A percentile compares a stretch with the other conserved stretches of the same genome.
phyloP scores from a whole-genome alignment of 2,113 vertebrate genomes.

The Osmerus mordax region DNA sequence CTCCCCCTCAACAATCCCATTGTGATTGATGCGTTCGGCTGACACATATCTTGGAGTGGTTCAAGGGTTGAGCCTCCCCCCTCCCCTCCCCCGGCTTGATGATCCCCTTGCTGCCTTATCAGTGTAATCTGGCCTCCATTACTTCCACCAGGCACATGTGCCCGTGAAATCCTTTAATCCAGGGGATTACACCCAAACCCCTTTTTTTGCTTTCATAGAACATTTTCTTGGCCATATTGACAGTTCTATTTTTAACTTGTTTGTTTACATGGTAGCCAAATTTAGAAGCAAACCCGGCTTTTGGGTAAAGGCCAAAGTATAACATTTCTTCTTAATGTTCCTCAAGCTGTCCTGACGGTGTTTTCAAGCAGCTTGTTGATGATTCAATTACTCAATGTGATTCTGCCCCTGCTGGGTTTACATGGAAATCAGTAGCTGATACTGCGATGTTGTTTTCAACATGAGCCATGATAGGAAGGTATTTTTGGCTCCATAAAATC shows the following conservation, averaged over 20 bases:
- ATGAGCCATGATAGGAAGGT: too few species aligned
- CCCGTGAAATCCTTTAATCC: slow-evolving; percentile 67
- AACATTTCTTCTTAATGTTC: too few species aligned
- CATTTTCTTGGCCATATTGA: slow-evolving; percentile 48
- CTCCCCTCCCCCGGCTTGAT: slow-evolving; percentile 25
- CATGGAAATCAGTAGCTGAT: too few species aligned
- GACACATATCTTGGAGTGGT: slow-evolving; percentile 33
- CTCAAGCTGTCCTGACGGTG: too few species aligned
- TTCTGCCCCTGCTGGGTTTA: too few species aligned
- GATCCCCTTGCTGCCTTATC: slow-evolving; percentile 41
- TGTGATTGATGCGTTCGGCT: slow-evolving; percentile 17
- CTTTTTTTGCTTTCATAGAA: slow-evolving; percentile 63
- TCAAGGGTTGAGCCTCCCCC: slow-evolving; percentile 32
- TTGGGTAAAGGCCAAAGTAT: too few species aligned
- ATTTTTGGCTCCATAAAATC: background rate
- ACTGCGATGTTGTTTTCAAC: too few species aligned
- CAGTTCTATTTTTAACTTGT: slow-evolving; percentile 52
- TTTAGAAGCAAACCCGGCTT: slow-evolving; percentile 30
- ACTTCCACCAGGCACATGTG: slow-evolving; percentile 58
- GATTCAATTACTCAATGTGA: too few species aligned
- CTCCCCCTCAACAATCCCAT: background rate
- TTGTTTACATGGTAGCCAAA: slow-evolving; percentile 49
- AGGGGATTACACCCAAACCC: slow-evolving; percentile 63
- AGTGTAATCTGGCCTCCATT: slow-evolving; percentile 64
- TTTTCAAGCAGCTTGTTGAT: too few species aligned